Evolutionary conservation across 2,888 invertebrate genomes (phyloP), one percentile per base, ranked within the genome.

Genomic region (Drosophila buzzatii): DNA sequence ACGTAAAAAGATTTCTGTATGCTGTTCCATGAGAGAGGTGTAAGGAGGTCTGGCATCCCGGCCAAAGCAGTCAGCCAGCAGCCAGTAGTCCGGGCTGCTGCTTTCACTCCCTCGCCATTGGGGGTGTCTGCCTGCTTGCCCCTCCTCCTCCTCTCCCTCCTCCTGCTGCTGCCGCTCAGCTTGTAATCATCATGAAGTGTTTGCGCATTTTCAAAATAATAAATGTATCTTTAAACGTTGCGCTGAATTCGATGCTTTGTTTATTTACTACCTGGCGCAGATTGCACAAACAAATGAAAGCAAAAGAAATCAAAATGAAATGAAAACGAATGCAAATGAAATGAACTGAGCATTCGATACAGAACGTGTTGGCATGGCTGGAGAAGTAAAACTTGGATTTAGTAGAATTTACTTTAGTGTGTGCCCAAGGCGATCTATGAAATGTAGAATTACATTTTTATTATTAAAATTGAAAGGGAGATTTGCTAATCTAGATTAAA

Each of bases 1-100:
- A 89, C 81, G 85, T 88, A 81, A 85, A 89, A 88, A 87, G 89
- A 87, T 89, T 89, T 89, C 74, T 82, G 75, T 71, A 69, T 49
- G 68, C 39, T 63, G 57, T 57, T 72, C 72, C 71, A 49, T 35
- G 14, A 35, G 51, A 51, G 70, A 16, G 41, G 55, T 41, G 72
- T 53, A 39, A 53, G 53, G 37, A 23, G 74, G 59, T 66, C 61
- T 47, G 67, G 61, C 59, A 75, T 39, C 55, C 59, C 65, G 70
- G 59, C 37, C 58, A 56, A 56, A 56, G 35, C 64, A 55, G 53
- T 20, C 35, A 35, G 18, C 8, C 57, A 57, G 33, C 57, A 57
- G 33, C 45, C 35, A 42, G 37, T 37, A 45, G 62, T 45, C 53
- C 70, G 68, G 68, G 33, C 56, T 51, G 69, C 69, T 61, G 70